Evolutionary conservation across 2,113 vertebrate species (phyloP).

Genomic region (Syngnathus typhle): DNA sequence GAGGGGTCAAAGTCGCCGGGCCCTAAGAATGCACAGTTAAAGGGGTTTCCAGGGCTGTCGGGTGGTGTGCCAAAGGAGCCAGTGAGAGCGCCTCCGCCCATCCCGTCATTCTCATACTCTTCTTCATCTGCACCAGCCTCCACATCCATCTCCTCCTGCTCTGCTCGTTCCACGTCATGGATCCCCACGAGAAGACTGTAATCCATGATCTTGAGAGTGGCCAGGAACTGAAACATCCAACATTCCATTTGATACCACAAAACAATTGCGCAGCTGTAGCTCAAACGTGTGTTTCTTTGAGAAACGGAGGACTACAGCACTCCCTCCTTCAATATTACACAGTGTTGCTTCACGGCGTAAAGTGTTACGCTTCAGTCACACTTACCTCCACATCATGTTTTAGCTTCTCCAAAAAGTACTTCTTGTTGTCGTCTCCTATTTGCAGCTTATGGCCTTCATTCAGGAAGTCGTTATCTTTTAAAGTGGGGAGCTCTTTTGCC

Average conservation of each 20-base stretch:
- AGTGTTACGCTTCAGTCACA: not conserved
- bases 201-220: conserved; percentile 97
- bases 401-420: conserved; percentile 90
- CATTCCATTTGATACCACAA: not conserved
- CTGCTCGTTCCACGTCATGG: conserved; percentile 89
- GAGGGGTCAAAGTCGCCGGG: conserved; percentile 89
- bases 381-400: conserved; percentile 88
- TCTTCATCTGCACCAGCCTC: conserved; percentile 82
- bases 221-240: conserved; percentile 76
- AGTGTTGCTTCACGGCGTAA: not conserved
- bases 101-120: conserved; percentile 84
- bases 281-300: not conserved
- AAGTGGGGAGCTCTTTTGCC: conserved; percentile 94
- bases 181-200: conserved; percentile 94
- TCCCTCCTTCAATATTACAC: not conserved
- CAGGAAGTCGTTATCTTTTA: conserved; percentile 94
- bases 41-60: conserved; percentile 86
- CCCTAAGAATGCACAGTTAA: conserved; percentile 88
- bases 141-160: conserved; percentile 95
- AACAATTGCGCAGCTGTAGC: not conserved
- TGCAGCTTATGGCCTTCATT: conserved; percentile 91
- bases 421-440: conserved; percentile 91
- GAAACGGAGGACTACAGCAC: not conserved
- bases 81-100: conserved; percentile 72
- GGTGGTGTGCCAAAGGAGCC: conserved; percentile 88